phyloP scores from a whole-genome alignment of 2,113 vertebrate genomes.

The Phaethon lepturus region DNA sequence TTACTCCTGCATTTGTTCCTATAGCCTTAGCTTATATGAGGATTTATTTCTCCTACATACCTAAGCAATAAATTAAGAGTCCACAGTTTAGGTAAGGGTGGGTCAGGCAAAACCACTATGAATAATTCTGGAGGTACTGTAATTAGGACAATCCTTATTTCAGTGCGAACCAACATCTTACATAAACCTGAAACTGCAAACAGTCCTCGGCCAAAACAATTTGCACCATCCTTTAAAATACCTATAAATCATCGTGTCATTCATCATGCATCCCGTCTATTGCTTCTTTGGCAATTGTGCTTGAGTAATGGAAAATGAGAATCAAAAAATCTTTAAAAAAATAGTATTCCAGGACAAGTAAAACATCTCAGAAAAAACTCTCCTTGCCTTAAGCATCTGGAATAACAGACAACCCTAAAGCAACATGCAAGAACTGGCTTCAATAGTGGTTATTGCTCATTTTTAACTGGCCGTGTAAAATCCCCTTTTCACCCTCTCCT shows the following conservation, averaged over 20 bases:
- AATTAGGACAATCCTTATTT: background rate
- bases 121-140: background rate
- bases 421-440: background rate
- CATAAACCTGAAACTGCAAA: background rate
- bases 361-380: background rate
- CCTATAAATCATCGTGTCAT: background rate
- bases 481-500: background rate
- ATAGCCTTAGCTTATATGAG: background rate
- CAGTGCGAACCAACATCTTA: background rate
- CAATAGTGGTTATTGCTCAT: background rate
- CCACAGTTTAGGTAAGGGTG: background rate
- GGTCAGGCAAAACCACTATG: background rate
- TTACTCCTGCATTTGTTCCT: background rate
- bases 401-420: conserved; percentile 37
- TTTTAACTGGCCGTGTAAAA: background rate
- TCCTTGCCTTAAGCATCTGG: conserved; percentile 10
- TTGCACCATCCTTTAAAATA: background rate
- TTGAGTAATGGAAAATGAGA: conserved; percentile 22
- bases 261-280: background rate
- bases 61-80: background rate
- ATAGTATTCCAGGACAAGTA: background rate
- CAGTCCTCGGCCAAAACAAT: background rate
- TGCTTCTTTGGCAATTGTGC: background rate
- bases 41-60: background rate
- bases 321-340: background rate